Evolutionary conservation across 1,140 invertebrate genomes (phyloP), one percentile per base, ranked within the genome.

Genomic region (Anastrepha ludens): DNA sequence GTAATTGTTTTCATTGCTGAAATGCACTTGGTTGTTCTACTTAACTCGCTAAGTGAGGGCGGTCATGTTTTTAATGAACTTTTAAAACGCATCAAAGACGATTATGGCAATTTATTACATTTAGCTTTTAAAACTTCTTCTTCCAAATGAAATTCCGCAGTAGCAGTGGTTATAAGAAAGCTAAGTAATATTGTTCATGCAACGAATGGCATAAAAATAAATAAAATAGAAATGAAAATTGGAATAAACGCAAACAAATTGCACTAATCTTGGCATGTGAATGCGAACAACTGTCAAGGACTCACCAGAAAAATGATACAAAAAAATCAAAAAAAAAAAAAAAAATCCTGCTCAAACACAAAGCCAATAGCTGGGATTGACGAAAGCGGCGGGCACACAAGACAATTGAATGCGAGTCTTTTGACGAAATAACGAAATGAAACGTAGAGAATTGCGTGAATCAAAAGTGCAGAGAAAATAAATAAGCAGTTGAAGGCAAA

Each of bases 401-500:
- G 20, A 58, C 74, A 81, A 55, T 29, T 13, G 74, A 47, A 29
- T 2, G 74, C 47, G 8, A 81, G 11, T 29, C 7, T 20, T 7
- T 50, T 3, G 13, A 55, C 47, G 44, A 81, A 81, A 9, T 55
- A 15, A 29, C 44, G 47, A 74, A 47, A 47, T 4, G 15, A 58
- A 81, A 29, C 15, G 44, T n/a, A 55, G 50, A 55, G 20, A 20
- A 58, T 13, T 50, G 74, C 74, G 74, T 81, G 20, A 81, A 29
- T 81, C n/a, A 29, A 55, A 81, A 70, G 8, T 20, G 47, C 44
- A 58, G 20, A 8, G 7, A 55, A 55, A 41, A 58, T 17, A 55
- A 50, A 81, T 81, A 81, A 81, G 74, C 74, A 81, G 74, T 81
- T 50, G 74, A 81, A 81, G 74, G 74, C 44, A 55, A 81, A 55